Evolutionary conservation across 2,113 vertebrate genomes (phyloP), one percentile per base, ranked within the genome.

Genomic region (Nesoenas mayeri): DNA sequence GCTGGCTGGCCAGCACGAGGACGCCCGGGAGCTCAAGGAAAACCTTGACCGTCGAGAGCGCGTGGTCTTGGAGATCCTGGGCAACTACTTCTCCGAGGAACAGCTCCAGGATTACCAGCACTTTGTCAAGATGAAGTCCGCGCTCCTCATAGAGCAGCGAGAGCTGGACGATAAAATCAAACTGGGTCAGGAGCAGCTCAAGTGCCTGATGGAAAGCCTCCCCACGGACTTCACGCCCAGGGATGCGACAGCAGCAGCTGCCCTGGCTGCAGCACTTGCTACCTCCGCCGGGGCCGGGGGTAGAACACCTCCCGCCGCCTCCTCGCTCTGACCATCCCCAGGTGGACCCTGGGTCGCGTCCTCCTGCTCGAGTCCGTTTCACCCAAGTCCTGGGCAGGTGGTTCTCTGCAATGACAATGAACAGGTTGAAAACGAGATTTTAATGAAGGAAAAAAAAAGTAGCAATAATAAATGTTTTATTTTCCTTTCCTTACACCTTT

Each of bases 1-100:
- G 97, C 98, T 99, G 90, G 98, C 98, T 14, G 97, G 98, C 69
- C 99, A 99, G 97, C 99, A 99, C 0, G 98, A 99, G 80, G 99
- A 99, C 0, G 99, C 99, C 25, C 96, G 98, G 16, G 99, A 99
- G 91, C 98, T 99, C 72, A 99, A 99, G 98, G 99, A 99, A 95
- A 99, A 99, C 96, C 96, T 99, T 47, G 99, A 99, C 93, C 99
- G 99, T 2, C 98, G 99, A 34, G 98, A 99, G 79, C 98, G 98
- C 0, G 97, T 99, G 47, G 99, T 99, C 57, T 94, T 98, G 91
- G 97, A 97, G 79, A 99, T 99, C 96, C 97, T 99, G 95, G 96
- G 97, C 58, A 97, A 97, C 79, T 98, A 99, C 98, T 98, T 99
- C 61, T 98, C 97, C 0, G 94, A 93, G 14, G 95, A 97, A 2